Conservation (phyloP, 1,140 invertebrate genomes). For the Drosophila miranda region DNA sequence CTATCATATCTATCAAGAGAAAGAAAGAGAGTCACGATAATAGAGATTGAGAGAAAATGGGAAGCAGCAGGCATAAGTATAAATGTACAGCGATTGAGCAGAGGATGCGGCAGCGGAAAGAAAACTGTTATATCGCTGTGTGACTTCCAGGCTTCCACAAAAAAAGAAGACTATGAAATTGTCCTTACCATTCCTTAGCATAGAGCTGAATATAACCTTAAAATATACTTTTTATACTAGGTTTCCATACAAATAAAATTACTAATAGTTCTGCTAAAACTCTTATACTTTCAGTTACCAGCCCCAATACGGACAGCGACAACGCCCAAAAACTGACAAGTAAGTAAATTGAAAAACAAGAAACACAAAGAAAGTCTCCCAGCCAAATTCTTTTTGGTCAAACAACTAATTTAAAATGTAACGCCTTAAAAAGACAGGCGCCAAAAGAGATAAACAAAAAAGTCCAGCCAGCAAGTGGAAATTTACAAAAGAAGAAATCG, state of each 20-base stretch:
- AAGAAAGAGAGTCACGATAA: neutral
- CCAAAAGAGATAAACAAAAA: conserved; percentile 37
- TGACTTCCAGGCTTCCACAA: no score
- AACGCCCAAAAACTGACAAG: conserved; percentile 53
- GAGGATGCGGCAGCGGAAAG: no score
- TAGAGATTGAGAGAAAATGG: no score
- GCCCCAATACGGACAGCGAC: conserved; percentile 21
- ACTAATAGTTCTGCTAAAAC: no score
- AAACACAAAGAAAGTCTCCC: conserved; percentile 9
- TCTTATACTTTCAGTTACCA: conserved; percentile 47
- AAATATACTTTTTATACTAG: no score
- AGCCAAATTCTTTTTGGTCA: conserved; percentile 33
- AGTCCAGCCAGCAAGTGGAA: conserved; percentile 25
- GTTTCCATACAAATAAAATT: no score
- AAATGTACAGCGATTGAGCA: no score
- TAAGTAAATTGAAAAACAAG: conserved; percentile 53
- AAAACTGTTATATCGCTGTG: no score
- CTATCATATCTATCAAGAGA: neutral
- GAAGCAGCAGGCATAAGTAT: no score
- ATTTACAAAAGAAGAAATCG: conserved; percentile 17
- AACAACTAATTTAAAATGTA: conserved; percentile 77
- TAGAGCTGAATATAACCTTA: no score
- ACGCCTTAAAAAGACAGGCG: conserved; percentile 58
- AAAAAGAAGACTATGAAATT: no score
- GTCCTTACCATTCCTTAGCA: no score